A percentile compares a stretch with the other conserved stretches of the same genome.
Conservation (phyloP, 2,113 vertebrate genomes). For the Channa argus region DNA sequence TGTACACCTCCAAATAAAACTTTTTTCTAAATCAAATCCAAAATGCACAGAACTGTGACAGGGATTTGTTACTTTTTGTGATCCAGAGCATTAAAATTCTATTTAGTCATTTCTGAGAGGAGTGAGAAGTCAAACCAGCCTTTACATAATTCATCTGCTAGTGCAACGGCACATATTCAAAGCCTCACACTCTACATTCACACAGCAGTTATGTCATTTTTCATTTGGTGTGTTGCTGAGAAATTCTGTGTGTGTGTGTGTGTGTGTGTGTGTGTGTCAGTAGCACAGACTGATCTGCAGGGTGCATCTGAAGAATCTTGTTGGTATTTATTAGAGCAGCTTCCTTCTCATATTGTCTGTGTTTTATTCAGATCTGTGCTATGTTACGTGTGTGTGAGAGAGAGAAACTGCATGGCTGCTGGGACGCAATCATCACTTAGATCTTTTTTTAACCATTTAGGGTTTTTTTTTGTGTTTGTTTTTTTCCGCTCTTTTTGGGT, state of each 20-base stretch:
- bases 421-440: too few species aligned
- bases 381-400: neutral
- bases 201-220: constrained; percentile 35
- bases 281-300: neutral
- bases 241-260: constrained; percentile 1
- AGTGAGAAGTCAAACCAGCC: neutral
- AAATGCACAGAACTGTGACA: too few species aligned
- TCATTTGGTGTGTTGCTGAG: constrained; percentile 18
- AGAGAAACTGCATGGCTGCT: too few species aligned
- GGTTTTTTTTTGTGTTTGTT: too few species aligned
- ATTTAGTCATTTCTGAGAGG: neutral
- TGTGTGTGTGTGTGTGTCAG: neutral
- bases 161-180: neutral
- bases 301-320: constrained; percentile 3
- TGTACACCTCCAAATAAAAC: too few species aligned
- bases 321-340: constrained; percentile 24
- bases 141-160: constrained; percentile 37
- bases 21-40: too few species aligned
- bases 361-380: constrained; percentile 5
- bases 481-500: too few species aligned
- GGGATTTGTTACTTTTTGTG: neutral
- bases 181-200: neutral
- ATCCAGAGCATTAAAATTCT: neutral
- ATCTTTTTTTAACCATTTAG: too few species aligned
- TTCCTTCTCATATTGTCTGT: constrained; percentile 4